Evolutionary conservation across 64 coral and sea anemone species (phyloP).

Genomic region (Catalaphyllia jardinei): DNA sequence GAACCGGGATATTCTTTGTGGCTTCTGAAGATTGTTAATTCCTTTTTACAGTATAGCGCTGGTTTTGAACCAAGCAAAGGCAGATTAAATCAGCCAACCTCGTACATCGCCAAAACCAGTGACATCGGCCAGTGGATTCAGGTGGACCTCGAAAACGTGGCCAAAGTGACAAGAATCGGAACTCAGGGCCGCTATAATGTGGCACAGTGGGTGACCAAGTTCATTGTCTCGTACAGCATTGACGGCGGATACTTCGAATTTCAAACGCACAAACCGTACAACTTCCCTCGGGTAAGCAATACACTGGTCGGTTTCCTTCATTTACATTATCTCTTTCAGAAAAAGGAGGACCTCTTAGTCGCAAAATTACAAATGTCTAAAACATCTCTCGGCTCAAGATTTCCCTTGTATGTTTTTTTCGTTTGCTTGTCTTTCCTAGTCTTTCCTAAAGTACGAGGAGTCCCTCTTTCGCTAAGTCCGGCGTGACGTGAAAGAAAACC

Average conservation of each 20-base stretch:
- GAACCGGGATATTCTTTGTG: too few relatives aligned
- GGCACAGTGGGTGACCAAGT: neutral
- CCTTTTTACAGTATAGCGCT: constrained; percentile 2
- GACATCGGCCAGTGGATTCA: constrained; percentile 26
- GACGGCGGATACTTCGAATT: constrained; percentile 18
- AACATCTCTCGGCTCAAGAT: too few relatives aligned
- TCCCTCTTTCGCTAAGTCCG: too few relatives aligned
- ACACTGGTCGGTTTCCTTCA: neutral
- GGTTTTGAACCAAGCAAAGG: neutral
- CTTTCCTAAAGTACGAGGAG: too few relatives aligned
- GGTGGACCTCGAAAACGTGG: constrained; percentile 38
- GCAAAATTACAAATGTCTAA: too few relatives aligned
- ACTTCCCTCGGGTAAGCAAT: neutral
- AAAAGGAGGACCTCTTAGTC: too few relatives aligned
- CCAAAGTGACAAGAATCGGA: constrained; percentile 45
- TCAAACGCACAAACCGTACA: constrained; percentile 5
- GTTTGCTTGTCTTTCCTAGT: too few relatives aligned
- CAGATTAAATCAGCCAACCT: neutral
- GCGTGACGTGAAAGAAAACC: too few relatives aligned
- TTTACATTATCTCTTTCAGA: too few relatives aligned
- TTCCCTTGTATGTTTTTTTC: too few relatives aligned
- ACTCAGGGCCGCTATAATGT: constrained; percentile 21
- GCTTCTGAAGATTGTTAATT: neutral
- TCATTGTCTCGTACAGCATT: constrained; percentile 4
- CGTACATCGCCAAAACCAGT: neutral